These are phyloP conservation scores for Physella acuta DNA, from an alignment of 1,140 invertebrate genomes.

Conservation along the genomic window DNA sequence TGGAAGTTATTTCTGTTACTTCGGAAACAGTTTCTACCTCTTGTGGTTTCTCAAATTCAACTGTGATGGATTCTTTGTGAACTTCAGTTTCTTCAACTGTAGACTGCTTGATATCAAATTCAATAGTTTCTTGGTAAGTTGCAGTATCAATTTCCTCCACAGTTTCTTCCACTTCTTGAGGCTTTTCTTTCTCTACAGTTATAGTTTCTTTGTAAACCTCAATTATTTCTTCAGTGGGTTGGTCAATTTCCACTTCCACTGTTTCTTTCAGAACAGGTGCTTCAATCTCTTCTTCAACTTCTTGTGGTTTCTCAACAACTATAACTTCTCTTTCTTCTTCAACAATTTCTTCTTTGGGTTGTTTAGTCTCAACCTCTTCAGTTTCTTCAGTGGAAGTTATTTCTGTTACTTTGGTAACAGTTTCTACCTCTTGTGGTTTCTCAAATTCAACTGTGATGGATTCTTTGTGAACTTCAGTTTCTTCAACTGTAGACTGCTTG, in stretches of 20 bases:
- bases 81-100: neutral
- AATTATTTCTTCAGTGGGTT: conserved; percentile 19
- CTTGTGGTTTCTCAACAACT: conserved; percentile 14
- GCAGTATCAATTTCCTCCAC: conserved; percentile 3
- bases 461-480: conserved; percentile 13
- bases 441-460: conserved; percentile 11
- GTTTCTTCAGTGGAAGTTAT: no score
- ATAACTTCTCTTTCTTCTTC: neutral
- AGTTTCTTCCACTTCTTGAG: neutral
- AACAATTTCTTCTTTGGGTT: neutral
- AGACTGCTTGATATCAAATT: neutral
- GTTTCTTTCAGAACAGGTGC: conserved; percentile 5
- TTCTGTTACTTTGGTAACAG: no score
- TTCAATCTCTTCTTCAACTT: conserved; percentile 23
- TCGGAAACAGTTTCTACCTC: conserved; percentile 3
- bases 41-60: conserved; percentile 9
- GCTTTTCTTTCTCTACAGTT: neutral
- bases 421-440: conserved; percentile 10
- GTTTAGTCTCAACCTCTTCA: neutral
- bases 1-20: neutral
- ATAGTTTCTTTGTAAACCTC: conserved; percentile 13
- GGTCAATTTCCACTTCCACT: conserved; percentile 8
- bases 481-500: neutral
- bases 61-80: neutral
- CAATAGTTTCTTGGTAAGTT: conserved; percentile 4